Evolutionary conservation across 2,113 vertebrate species (phyloP).

Genomic region (Gadus chalcogrammus): DNA sequence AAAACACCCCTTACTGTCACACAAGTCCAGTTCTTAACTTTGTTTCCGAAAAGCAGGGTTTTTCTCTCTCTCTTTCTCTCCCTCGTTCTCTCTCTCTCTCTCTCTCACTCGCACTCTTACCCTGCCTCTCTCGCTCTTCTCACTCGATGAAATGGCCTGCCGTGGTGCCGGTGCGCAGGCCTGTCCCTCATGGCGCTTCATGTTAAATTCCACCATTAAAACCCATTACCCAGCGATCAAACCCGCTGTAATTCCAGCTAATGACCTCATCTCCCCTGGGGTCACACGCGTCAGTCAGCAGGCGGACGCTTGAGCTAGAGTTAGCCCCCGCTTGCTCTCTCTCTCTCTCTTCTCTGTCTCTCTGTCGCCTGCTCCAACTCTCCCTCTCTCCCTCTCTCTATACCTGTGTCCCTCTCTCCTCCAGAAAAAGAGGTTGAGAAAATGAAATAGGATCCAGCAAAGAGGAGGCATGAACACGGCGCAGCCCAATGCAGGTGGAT

Average conservation of each 20-base stretch:
- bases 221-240: slow-evolving; percentile 82
- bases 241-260: slow-evolving; percentile 74
- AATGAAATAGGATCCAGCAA: slow-evolving; percentile 77
- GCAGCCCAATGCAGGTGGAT: too few species aligned
- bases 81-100: too few species aligned
- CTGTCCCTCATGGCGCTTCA: slow-evolving; percentile 68
- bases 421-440: slow-evolving; percentile 56
- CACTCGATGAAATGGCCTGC: not conserved
- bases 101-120: not conserved
- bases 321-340: slow-evolving; percentile 37
- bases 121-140: not conserved
- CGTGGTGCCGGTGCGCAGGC: not conserved
- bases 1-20: too few species aligned
- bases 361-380: slow-evolving; percentile 13
- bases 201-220: slow-evolving; percentile 76
- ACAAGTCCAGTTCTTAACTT: too few species aligned
- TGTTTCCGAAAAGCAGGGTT: too few species aligned
- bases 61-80: too few species aligned
- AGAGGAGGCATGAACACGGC: slow-evolving; percentile 41
- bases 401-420: slow-evolving; percentile 17
- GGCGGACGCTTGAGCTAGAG: slow-evolving; percentile 63
- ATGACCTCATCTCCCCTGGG: slow-evolving; percentile 81
- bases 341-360: not conserved
- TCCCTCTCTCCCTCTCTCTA: slow-evolving; percentile 17
- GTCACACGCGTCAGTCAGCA: slow-evolving; percentile 62